phyloP scores from a whole-genome alignment of 2,113 vertebrate genomes.

The Zonotrichia leucophrys region DNA sequence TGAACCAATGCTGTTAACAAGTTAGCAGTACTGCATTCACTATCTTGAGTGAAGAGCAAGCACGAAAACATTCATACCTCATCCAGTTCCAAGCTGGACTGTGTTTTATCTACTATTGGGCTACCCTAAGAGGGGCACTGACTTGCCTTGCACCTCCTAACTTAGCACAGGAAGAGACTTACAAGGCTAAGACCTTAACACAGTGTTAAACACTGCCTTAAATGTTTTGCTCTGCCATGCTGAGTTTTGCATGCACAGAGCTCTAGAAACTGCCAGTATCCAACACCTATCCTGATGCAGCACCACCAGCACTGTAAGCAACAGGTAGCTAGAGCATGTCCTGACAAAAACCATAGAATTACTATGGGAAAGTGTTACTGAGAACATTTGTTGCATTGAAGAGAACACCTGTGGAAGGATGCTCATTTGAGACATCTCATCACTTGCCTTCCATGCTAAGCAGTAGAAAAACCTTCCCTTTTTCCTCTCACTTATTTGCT shows the following conservation, averaged over 20 bases:
- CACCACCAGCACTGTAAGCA: not conserved
- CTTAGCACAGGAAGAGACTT: not conserved
- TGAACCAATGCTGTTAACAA: not conserved
- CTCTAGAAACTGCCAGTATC: not conserved
- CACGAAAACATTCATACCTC: not conserved
- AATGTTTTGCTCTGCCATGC: not conserved
- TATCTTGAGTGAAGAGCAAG: not conserved
- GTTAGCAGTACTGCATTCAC: not conserved
- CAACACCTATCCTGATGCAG: not conserved
- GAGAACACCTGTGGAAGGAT: not conserved
- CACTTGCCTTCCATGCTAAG: not conserved
- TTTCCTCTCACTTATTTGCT: not conserved
- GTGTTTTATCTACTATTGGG: not conserved
- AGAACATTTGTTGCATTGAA: not conserved
- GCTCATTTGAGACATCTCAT: not conserved
- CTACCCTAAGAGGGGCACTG: not conserved
- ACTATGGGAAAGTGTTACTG: fast-evolving
- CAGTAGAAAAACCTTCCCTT: not conserved
- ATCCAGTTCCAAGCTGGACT: not conserved
- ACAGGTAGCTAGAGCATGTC: not conserved
- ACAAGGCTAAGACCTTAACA: not conserved
- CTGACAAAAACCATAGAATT: not conserved
- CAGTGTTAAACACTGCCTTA: not conserved
- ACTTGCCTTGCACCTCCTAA: not conserved
- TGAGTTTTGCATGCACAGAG: not conserved